Percentiles rank a stretch among this genome's conserved stretches.
Conservation (phyloP, 2,888 invertebrate species). For the Prionchulus punctatus region DNA sequence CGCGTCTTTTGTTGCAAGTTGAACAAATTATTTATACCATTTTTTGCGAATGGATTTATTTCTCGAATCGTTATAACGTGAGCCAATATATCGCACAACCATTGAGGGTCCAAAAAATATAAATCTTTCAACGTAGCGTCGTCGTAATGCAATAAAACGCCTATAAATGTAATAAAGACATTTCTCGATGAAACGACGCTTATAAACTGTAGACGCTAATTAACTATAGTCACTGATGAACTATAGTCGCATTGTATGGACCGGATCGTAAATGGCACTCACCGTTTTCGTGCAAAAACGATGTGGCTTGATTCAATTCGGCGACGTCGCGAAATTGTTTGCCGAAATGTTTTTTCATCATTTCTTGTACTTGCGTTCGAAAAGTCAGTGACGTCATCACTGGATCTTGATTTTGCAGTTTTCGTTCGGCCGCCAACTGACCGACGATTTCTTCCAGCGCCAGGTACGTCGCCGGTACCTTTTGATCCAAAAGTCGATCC, state of each 20-base stretch:
- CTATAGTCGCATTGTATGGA: not conserved
- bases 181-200: not conserved
- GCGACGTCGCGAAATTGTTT: slow-evolving; percentile 58
- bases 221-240: not conserved
- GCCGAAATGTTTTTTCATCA: slow-evolving; percentile 51
- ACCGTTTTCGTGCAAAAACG: slow-evolving; percentile 94
- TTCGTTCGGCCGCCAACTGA: slow-evolving; percentile 57
- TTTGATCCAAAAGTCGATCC: slow-evolving; percentile 72
- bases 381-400: slow-evolving; percentile 68
- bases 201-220: too few species aligned
- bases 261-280: slow-evolving; percentile 7
- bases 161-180: slow-evolving; percentile 34
- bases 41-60: slow-evolving; percentile 81
- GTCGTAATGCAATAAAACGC: slow-evolving; percentile 78
- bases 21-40: too few species aligned
- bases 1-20: not conserved
- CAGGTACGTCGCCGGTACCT: slow-evolving; percentile 84
- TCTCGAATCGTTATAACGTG: slow-evolving; percentile 92
- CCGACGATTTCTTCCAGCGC: slow-evolving; percentile 70
- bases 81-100: slow-evolving; percentile 92
- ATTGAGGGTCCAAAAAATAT: slow-evolving; percentile 91
- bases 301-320: slow-evolving; percentile 81
- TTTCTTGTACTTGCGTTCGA: slow-evolving; percentile 31
- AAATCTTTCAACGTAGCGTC: slow-evolving; percentile 81
- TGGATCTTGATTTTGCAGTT: slow-evolving; percentile 49